Percentiles rank a stretch among this genome's conserved stretches.
phyloP scores from a whole-genome alignment of 1,140 invertebrate genomes.

The Orius insidiosus region DNA sequence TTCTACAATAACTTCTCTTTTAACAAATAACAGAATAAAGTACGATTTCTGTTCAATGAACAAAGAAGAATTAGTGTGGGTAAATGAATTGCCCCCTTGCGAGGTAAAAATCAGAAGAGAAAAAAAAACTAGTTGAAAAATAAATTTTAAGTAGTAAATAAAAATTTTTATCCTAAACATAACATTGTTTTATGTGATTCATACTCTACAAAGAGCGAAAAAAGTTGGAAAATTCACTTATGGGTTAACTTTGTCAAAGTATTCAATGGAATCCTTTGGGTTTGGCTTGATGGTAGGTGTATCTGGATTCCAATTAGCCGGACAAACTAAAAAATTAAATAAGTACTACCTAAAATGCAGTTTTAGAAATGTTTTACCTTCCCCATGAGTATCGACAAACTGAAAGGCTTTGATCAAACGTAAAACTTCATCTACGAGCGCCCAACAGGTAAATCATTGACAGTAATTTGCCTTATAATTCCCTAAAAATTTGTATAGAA shows the following conservation, averaged over 20 bases:
- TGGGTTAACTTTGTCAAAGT: constrained; percentile 40
- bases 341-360: no score
- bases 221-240: not conserved
- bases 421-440: constrained; percentile 82
- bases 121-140: not conserved
- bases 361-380: constrained; percentile 36
- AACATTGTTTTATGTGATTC: constrained; percentile 1
- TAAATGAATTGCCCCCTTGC: no score
- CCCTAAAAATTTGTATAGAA: constrained; percentile 30
- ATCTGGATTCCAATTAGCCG: constrained; percentile 59
- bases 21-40: no score
- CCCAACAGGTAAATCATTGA: constrained; percentile 83
- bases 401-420: constrained; percentile 83
- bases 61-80: no score
- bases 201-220: no score
- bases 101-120: no score
- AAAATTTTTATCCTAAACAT: not conserved
- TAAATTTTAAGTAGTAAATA: not conserved
- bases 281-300: constrained; percentile 68
- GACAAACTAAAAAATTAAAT: constrained; percentile 44
- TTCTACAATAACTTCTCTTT: no score
- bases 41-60: no score
- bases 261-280: constrained; percentile 59
- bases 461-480: constrained; percentile 57
- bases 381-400: constrained; percentile 83